Evolutionary conservation across 2,113 vertebrate genomes (phyloP).

Genomic region (Chrysochloris asiatica): DNA sequence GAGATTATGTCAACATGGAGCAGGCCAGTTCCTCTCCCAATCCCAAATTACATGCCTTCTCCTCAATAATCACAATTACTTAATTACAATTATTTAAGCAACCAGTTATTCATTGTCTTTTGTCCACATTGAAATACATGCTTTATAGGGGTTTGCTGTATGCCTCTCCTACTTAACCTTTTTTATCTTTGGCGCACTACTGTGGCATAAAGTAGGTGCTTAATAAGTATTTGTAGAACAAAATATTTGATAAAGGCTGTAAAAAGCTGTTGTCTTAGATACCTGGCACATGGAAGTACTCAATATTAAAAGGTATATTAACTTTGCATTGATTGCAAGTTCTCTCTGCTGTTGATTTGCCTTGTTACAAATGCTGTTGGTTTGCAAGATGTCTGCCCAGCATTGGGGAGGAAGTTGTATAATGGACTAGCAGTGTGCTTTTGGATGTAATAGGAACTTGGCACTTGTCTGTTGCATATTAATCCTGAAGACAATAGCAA

Average conservation of each 20-base stretch:
- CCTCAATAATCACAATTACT: background rate
- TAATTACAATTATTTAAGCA: background rate
- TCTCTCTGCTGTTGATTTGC: background rate
- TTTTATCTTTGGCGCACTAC: background rate
- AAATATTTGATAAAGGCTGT: background rate
- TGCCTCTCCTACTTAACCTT: background rate
- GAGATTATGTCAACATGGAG: too few species aligned
- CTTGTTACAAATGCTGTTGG: too few species aligned
- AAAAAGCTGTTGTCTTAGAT: background rate
- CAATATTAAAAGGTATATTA: background rate
- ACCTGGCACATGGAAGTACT: background rate
- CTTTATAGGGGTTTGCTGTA: background rate
- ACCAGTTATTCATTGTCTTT: background rate
- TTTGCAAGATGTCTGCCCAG: background rate
- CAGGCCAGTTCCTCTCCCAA: background rate
- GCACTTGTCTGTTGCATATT: background rate
- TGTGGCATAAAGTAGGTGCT: background rate
- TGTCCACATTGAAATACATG: background rate
- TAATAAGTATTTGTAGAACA: slow-evolving; percentile 18
- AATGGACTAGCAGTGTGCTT: background rate
- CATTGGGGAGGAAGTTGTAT: background rate
- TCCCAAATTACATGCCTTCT: background rate
- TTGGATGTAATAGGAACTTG: background rate
- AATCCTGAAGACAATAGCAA: background rate
- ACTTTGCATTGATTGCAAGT: background rate